Base-by-base conservation (phyloP, 2,113 vertebrate genomes). In the Hippoglossus stenolepis region DNA sequence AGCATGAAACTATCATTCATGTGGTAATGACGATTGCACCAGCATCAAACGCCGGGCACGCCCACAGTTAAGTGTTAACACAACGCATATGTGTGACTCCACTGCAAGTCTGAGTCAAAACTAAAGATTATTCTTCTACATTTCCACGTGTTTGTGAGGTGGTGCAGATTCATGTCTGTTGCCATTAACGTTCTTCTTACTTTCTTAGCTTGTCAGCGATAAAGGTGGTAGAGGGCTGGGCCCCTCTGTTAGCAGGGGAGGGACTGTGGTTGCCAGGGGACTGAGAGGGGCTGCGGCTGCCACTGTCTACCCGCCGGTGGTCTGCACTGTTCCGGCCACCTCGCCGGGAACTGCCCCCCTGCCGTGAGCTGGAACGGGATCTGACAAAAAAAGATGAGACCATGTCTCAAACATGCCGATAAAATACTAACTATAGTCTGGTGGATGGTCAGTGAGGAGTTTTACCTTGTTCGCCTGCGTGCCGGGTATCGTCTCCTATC, bases 191-290 rank as follows among this genome's bases (percentile, higher is more conserved):
- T 20, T 15, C 7, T 94, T 76, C 83, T 96, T 86, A 98, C 96
- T 97, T 98, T 98, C 96, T 98, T 95, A 97, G 95, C 91, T 97
- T 98, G 93, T 98, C 96, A 93, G 94, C 95, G 77, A 73, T 81
- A 82, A 90, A 57, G 65, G 89, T 89, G 47, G 92, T 72, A 68
- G 90, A 86, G 89, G 94, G 93, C 78, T 93, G 95, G 85, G 62
- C 87, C 87, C 64, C 92, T 90, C 59, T 95, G 93, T 85, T 94
- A 65, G 83, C 89, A 1, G 91, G 94, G 6, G 97, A 96, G 21
- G 91, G 94, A 82, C 95, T 97, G 58, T 87, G 92, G 77, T 94
- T 95, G 0, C 59, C 75, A n/a, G 93, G 94, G 28, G 96, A 96
- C 59, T 61, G 92, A 24, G 95, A 95, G 49, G 92, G 93, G 85